These are phyloP conservation scores for Centruroides sculpturatus DNA, from an alignment of 1,140 invertebrate species.

Conservation along the genomic window DNA sequence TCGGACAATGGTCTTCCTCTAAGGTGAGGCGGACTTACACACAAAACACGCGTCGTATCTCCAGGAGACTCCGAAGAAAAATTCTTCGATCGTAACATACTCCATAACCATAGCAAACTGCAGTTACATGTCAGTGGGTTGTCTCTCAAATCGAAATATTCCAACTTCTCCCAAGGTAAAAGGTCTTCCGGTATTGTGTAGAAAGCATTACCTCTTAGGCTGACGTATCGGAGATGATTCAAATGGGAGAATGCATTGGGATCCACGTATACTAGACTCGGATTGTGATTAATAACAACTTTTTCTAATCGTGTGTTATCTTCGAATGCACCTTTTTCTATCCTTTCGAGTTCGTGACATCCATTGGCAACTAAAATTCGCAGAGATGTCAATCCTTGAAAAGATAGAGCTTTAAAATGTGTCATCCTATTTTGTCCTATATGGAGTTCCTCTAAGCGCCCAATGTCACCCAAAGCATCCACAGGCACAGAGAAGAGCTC, in stretches of 20 bases:
- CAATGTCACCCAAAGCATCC: slow-evolving; percentile 47
- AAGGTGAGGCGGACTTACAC: neutral
- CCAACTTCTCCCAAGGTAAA: slow-evolving; percentile 16
- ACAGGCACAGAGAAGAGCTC: slow-evolving; percentile 56
- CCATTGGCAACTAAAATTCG: slow-evolving; percentile 22
- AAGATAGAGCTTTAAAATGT: slow-evolving; percentile 9
- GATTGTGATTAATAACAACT: slow-evolving; percentile 40
- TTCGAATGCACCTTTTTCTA: slow-evolving; percentile 26
- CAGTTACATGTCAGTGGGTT: slow-evolving; percentile 79
- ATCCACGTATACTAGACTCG: slow-evolving; percentile 31
- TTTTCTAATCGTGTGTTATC: slow-evolving; percentile 42
- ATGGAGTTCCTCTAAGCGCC: slow-evolving; percentile 17
- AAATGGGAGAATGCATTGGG: slow-evolving; percentile 54
- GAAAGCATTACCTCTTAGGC: slow-evolving; percentile 19
- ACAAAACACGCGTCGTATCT: slow-evolving; percentile 28
- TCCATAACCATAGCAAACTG: slow-evolving; percentile 70
- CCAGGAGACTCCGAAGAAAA: slow-evolving; percentile 3
- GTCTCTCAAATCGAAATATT: slow-evolving; percentile 42
- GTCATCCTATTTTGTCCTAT: slow-evolving; percentile 19
- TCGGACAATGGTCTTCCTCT: neutral
- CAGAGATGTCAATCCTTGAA: slow-evolving; percentile 16
- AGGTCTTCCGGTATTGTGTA: slow-evolving; percentile 6
- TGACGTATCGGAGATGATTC: slow-evolving; percentile 51
- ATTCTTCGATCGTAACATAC: slow-evolving; percentile 29
- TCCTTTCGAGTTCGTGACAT: slow-evolving; percentile 22